Conservation (phyloP, 1,140 invertebrate genomes). For the Caenorhabditis briggsae region DNA sequence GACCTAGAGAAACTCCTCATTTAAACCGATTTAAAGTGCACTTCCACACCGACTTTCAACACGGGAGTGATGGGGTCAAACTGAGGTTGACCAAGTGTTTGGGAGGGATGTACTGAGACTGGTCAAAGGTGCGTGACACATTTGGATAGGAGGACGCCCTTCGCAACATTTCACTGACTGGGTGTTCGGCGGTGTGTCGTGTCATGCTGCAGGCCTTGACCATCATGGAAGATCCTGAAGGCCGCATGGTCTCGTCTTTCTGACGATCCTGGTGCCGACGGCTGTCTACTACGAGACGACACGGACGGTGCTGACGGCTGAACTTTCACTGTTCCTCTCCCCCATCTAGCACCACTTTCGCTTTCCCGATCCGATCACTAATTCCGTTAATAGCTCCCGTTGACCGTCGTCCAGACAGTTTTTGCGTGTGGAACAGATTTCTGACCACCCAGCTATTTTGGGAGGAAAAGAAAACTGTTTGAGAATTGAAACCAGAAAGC, state of each 20-base stretch:
- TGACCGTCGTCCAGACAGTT: conserved; percentile 21
- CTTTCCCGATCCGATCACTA: conserved; percentile 55
- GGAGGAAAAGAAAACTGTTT: not conserved
- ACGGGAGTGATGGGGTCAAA: not conserved
- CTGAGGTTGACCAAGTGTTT: not conserved
- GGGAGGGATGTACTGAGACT: conserved; percentile 18
- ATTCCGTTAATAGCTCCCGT: conserved; percentile 50
- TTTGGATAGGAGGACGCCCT: not conserved
- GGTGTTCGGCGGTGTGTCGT: conserved; percentile 51
- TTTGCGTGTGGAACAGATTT: conserved; percentile 43
- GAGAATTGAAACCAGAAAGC: not conserved
- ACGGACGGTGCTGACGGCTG: conserved; percentile 25
- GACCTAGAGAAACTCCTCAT: conserved; percentile 33
- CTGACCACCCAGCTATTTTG: conserved; percentile 5
- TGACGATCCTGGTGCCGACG: conserved; percentile 1
- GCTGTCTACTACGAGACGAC: conserved; percentile 24
- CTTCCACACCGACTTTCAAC: conserved; percentile 23
- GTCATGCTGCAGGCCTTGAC: conserved; percentile 54
- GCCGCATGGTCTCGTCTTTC: conserved; percentile 13
- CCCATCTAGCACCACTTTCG: conserved; percentile 42
- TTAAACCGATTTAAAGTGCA: conserved; percentile 49
- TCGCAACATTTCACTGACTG: conserved; percentile 56
- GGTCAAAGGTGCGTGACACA: conserved; percentile 52
- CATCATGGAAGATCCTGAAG: conserved; percentile 48
- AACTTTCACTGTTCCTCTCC: conserved; percentile 28